Evolutionary conservation across 2,888 invertebrate genomes (phyloP), one percentile per base, ranked within the genome.

Genomic region (Lumbricus terrestris): DNA sequence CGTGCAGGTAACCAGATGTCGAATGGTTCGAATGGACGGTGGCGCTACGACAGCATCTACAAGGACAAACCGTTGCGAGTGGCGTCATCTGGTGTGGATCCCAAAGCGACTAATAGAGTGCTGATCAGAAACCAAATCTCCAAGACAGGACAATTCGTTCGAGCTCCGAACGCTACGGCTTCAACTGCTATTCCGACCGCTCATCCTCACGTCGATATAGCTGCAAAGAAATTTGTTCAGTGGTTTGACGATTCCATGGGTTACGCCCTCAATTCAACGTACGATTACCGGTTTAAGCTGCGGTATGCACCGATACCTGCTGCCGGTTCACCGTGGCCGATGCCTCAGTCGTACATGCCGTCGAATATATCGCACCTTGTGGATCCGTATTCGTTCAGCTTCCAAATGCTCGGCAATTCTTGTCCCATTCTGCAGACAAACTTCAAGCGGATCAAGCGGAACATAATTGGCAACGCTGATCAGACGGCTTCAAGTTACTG

Each of bases 291-390:
- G 33, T 91, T 92, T 88, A 89, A 91, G 88, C 92, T 92, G 88
- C 90, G 92, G 15, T 90, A 91, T 83, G 91, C 92, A 16, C 92
- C 92, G 1, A 47, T 89, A 20, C 91, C 92, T 16, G 88, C 37
- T 11, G 83, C 82, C 20, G 93, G 93, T 13, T 89, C 91, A 4
- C 93, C 93, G 0, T 93, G 93, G 93, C 93, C 93, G 13, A 89
- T 93, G 90, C 93, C 93, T 20, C 92, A 92, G 91, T 23, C 90
- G 37, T 92, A 92, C 88, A 82, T 90, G 54, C 88, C 92, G 37
- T 89, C 91, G 13, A 47, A 88, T 20, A 54, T 69, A 33, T 89
- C 89, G 20, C 92, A 90, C 88, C 69, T 15, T 33, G 85, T 92
- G 33, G 69, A 90, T 20, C 90, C 91, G 20, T 34, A 2, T 33